Base-by-base conservation (phyloP, 2,888 invertebrate species). In the Phengaris arion region DNA sequence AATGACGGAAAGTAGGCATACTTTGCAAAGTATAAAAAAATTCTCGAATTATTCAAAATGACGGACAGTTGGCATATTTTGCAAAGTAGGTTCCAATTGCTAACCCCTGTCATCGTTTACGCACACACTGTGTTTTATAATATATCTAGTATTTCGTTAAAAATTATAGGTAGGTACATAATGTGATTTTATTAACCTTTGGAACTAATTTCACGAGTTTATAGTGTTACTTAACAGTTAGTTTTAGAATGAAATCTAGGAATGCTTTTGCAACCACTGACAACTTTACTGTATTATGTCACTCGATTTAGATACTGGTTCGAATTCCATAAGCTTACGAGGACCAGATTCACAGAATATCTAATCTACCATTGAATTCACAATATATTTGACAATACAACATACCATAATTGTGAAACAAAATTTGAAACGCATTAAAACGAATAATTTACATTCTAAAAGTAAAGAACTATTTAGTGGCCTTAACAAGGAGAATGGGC, bases 351-450 rank as follows among this genome's bases (percentile, higher is more conserved):
- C 12, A 12, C 13, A 64, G 59, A 64, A 45, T 64, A 64, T 6
- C 6, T 12, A 52, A 52, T 0, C 9, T 52, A 52, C 10, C 52
- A 52, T 52, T 52, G 52, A 10, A 52, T 52, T 52, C 4, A 64
- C 7, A 64, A 45, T 64, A 13, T 35, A 35, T 12, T 64, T 64
- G 12, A 35, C 35, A 45, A 64, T 64, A 22, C 59, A 10, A 59
- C 59, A 64, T 13, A 64, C 45, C 45, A 45, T 48, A 6, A 48
- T 22, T 22, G 15, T 22, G 59, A 59, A 15, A 59, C 59, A 15
- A 22, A 59, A 59, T 59, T 59, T 59, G 10, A 59, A 64, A 64
- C 64, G 64, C 35, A 64, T 64, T 64, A 35, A 35, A 64, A 45
- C 12, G 6, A 45, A 6, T 12, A 45, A 2, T 9, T 22, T 35